Base-by-base conservation (phyloP, 1,140 invertebrate species). In the Caenorhabditis latens region DNA sequence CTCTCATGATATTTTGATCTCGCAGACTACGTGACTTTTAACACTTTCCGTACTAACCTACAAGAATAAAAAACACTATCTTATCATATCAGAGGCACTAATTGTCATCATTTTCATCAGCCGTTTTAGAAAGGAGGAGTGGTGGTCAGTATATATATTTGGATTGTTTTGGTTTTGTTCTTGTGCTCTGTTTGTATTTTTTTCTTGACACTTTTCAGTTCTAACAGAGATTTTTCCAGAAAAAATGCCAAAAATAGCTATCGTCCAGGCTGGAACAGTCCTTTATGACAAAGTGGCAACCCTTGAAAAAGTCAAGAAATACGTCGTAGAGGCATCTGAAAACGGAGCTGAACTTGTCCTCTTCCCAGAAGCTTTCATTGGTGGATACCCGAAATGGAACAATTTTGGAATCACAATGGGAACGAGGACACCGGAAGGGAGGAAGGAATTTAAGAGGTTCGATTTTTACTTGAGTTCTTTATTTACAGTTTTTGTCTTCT, bases 281-380 rank as follows among this genome's bases (percentile, higher is more conserved):
- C 86, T 91, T 46, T 91, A 92, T 82, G 86, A 91, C 65, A 91
- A 90, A 4, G 43, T 82, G 16, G 87, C 87, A n/a, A 89, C 89
- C 16, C 43, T 91, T 0, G 46, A 87, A 21, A 92, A 92, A 67
- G 57, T 91, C 9, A 83, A 86, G 53, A 67, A 82, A n/a, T 85
- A 87, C 7, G 87, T 87, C 6, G 67, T 87, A 32, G 85, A 91
- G 50, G 90, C 91, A n/a, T 88, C 88, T 21, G 79, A 48, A 43
- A 83, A 88, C 43, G 89, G 89, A 21, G 90, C 90, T 0, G 50
- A 91, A 75, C 83, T 91, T 4, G 91, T 91, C 14, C 67, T 91
- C 3, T 91, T 91, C 83, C 90, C 83, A 90, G 90, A 91, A 87
- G 91, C 90, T 2, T 91, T 91, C 63, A 84, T 91, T 55, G 90